Base-by-base conservation (phyloP, 2,797 vertebrate genomes). In the Lates japonicus region DNA sequence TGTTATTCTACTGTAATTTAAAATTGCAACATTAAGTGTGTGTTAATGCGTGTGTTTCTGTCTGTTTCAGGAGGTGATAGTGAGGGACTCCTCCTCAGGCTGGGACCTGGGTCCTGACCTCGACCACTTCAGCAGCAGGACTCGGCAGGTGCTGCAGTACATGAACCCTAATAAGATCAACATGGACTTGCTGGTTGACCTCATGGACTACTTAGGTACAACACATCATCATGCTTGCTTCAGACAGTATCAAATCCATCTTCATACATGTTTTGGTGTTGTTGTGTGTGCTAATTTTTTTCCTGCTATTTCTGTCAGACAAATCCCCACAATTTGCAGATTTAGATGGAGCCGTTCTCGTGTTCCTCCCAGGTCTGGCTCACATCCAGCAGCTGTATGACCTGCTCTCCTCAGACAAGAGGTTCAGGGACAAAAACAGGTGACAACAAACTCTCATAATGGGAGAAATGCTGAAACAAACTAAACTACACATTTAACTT, bases 121-220 rank as follows among this genome's bases (percentile, higher is more conserved):
- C 58, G 95, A 96, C 2, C 96, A 97, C 88, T 99, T 96, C 52
- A 98, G 97, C 89, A 96, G 35, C 81, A 96, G 96, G 59, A 99
- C 98, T 0, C 95, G 95, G 13, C 96, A 98, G 46, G 97, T 97
- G 69, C 82, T 99, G 82, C 95, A 97, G 63, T 97, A 96, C 81
- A 99, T 98, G 97, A 99, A 98, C 91, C 97, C 98, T 11, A 96
- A 97, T 85, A 99, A 98, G 94, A 97, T 99, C 93, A 99, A 99
- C 88, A 94, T 98, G 93, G 98, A 99, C 80, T 95, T 99, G 80
- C 93, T 97, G 80, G 88, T 98, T 66, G 97, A 99, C 66, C 93
- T 99, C 74, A 92, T 99, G 31, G 89, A 91, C 13, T 98, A 97
- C 84, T 90, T 99, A 82, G 97, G 98, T 99, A 96, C 42, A 70